Base-by-base conservation (phyloP, 2,797 vertebrate genomes). In the Coregonus suidteri region DNA sequence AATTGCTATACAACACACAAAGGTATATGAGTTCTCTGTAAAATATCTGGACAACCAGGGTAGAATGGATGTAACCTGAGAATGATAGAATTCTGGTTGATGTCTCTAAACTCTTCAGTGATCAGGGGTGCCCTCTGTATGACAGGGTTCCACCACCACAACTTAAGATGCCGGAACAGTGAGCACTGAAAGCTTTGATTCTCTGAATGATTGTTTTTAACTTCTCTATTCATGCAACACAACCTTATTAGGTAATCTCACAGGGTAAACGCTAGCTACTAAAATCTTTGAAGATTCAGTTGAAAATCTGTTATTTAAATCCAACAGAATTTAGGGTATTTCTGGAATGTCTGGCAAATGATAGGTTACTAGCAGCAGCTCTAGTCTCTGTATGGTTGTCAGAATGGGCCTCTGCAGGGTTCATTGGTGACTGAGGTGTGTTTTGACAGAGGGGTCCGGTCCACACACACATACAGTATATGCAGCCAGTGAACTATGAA, bases 311-410 rank as follows among this genome's bases (percentile, higher is more conserved):
- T 56, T 56, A 56, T 56, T 56, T 56, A 56, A 56, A 56, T 56
- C 53, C 53, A 56, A 56, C 4, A 81, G 72, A 85, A 80, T 81
- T 66, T 73, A 51, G 67, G 56, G 65, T 77, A 85, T 90, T 82
- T 80, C 66, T 83, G 86, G 83, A 89, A 88, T 89, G 85, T 80
- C 64, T 56, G 35, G 76, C 69, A 78, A 85, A 85, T 79, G 75
- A 79, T 79, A 76, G 78, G 64, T 80, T 59, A 54, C 79, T 81
- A 79, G 83, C 82, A 84, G 78, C 71, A 79, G 77, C 2, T 37
- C 6, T 20, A 20, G 62, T 47, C 70, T 47, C 70, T 78, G 71
- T 71, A 74, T 83, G 47, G 15, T 75, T 69, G 72, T 71, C 64
- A 74, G 73, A 76, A 52, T 34, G 62, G 71, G 73, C 35, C 34